Base-by-base conservation (phyloP, 2,888 invertebrate genomes). In the Rhagium mordax region DNA sequence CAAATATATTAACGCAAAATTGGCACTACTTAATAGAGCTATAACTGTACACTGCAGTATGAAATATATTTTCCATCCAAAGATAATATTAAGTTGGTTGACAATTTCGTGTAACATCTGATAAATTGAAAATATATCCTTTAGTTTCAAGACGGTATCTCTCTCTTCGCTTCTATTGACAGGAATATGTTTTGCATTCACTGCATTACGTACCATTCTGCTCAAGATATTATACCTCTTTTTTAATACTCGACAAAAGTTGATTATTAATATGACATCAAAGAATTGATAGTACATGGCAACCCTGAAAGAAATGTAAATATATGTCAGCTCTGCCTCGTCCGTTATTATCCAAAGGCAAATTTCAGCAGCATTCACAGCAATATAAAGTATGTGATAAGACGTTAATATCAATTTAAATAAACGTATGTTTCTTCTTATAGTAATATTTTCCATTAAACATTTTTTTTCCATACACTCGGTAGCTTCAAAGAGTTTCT, bases 1-100 rank as follows among this genome's bases (percentile, higher is more conserved):
- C 24, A 47, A 47, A 27, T 64, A 21, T 8, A n/a, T 49, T 8
- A 67, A 57, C 7, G 74, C 16, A 6, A 51, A 68, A 62, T 77
- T 69, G 7, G 71, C 27, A n/a, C 65, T 61, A 13, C 51, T 69
- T 16, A 73, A 69, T 18, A 77, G 18, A 3, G 72, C 64, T 13
- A 71, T 53, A 0, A 68, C 60, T 2, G 65, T 49, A 18, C 64
- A 59, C 6, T 29, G 48, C n/a, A 68, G 20, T 20, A 60, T 48
- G 13, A 74, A 60, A 49, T 74, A 73, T 48, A 77, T 62, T 15
- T 57, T 20, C 70, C 71, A 71, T 2, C 74, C 71, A 48, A 73
- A 77, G 8, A 73, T 62, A 16, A 33, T 16, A 15, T 77, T 74
- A 2, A 72, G 15, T 21, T 33, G 16, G 57, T 70, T 60, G 10